These are phyloP conservation scores for Tringa solitaria DNA, from an alignment of 2,113 vertebrate species.

Conservation along the genomic window DNA sequence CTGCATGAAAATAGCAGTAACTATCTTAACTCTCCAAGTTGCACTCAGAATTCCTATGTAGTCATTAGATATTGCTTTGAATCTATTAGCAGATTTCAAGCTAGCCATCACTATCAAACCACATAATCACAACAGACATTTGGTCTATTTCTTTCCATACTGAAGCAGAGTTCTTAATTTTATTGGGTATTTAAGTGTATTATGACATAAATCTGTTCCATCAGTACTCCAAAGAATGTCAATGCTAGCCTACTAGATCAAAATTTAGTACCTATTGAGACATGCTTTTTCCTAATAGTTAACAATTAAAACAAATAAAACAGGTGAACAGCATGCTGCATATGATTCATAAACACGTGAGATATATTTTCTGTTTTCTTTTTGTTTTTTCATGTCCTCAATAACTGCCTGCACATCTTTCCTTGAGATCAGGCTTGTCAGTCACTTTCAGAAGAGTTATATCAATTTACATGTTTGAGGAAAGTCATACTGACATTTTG, in stretches of 20 bases:
- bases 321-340: not conserved
- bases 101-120: not conserved
- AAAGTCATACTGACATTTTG: not conserved
- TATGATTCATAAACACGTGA: not conserved
- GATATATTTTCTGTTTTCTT: not conserved
- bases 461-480: not conserved
- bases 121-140: not conserved
- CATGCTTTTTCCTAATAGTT: not conserved
- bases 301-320: not conserved
- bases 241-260: not conserved
- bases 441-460: not conserved
- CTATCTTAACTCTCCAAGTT: not conserved
- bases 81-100: not conserved
- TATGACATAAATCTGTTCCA: not conserved
- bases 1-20: not conserved
- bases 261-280: not conserved
- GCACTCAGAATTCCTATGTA: not conserved
- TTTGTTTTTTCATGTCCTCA: not conserved
- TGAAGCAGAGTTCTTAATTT: not conserved
- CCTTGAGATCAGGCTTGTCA: not conserved
- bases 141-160: not conserved
- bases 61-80: not conserved
- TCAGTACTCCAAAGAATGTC: not conserved
- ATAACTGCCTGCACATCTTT: not conserved
- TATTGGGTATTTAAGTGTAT: not conserved